A percentile compares a stretch with the other conserved stretches of the same genome.
Evolutionary conservation across 2,888 invertebrate species (phyloP).

Genomic region (Torymus auratus): DNA sequence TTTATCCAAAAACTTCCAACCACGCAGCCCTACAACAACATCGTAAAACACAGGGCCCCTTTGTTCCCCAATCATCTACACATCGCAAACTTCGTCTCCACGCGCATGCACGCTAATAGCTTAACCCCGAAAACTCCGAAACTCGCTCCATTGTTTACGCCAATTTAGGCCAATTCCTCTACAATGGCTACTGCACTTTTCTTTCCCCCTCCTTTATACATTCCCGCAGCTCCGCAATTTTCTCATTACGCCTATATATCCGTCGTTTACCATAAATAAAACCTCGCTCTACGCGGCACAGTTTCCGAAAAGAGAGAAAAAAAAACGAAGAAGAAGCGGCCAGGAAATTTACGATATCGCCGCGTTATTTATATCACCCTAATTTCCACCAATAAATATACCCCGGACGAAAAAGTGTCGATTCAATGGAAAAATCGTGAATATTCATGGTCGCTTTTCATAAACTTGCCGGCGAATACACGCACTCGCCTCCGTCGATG

Average conservation of each 20-base stretch:
- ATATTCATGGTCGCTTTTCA: constrained; percentile 32
- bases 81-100: not conserved
- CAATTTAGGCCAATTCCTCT: constrained; percentile 33
- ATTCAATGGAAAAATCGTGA: not conserved
- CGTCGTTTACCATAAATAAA: constrained; percentile 5
- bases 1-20: too few species aligned
- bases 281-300: not conserved
- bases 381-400: constrained; percentile 49
- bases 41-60: not conserved
- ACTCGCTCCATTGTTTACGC: constrained; percentile 22
- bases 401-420: not conserved
- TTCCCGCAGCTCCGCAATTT: constrained; percentile 18
- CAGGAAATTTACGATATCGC: constrained; percentile 18
- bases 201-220: not conserved
- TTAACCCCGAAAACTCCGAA: too few species aligned
- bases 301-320: not conserved
- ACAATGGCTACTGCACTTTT: not conserved
- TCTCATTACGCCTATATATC: constrained; percentile 15
- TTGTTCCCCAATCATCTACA: not conserved
- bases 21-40: too few species aligned
- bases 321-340: not conserved
- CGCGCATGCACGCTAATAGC: not conserved
- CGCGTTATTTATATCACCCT: constrained; percentile 37
- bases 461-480: constrained; percentile 15
- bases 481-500: constrained; percentile 4